phyloP scores from a whole-genome alignment of 2,113 vertebrate species.

The Excalfactoria chinensis region DNA sequence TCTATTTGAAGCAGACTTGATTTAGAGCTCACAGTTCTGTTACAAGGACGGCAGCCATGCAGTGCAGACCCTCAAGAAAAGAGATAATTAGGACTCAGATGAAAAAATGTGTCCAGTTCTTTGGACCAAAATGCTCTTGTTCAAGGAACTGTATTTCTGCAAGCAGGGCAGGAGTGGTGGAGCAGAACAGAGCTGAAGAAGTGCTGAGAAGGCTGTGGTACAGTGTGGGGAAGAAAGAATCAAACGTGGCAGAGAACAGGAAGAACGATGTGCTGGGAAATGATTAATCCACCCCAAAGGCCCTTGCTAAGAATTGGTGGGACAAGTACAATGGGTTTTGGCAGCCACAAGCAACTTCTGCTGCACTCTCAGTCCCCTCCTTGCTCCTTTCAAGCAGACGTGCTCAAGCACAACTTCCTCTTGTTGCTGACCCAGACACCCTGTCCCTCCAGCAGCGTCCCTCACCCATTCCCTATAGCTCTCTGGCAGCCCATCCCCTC shows the following conservation, averaged over 20 bases:
- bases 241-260: slow-evolving; percentile 30
- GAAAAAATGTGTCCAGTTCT: not conserved
- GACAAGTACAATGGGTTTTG: slow-evolving; percentile 22
- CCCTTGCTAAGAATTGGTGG: slow-evolving; percentile 28
- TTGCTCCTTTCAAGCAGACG: slow-evolving; percentile 17
- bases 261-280: slow-evolving; percentile 33
- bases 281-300: slow-evolving; percentile 48
- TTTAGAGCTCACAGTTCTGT: not conserved
- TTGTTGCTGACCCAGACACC: not conserved
- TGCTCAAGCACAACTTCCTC: not conserved
- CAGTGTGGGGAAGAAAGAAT: not conserved
- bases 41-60: not conserved
- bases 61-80: not conserved
- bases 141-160: slow-evolving; percentile 11
- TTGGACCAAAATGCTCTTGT: not conserved
- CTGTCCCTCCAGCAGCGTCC: not conserved
- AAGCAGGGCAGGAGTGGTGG: not conserved
- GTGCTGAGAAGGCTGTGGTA: slow-evolving; percentile 22
- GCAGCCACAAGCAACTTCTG: slow-evolving; percentile 44
- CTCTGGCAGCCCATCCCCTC: not conserved
- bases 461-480: not conserved
- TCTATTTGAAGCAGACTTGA: not conserved
- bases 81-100: not conserved
- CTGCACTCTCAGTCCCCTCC: not conserved
- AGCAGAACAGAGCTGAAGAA: slow-evolving; percentile 18